phyloP scores from a whole-genome alignment of 2,797 vertebrate species.

The Acanthopagrus latus region DNA sequence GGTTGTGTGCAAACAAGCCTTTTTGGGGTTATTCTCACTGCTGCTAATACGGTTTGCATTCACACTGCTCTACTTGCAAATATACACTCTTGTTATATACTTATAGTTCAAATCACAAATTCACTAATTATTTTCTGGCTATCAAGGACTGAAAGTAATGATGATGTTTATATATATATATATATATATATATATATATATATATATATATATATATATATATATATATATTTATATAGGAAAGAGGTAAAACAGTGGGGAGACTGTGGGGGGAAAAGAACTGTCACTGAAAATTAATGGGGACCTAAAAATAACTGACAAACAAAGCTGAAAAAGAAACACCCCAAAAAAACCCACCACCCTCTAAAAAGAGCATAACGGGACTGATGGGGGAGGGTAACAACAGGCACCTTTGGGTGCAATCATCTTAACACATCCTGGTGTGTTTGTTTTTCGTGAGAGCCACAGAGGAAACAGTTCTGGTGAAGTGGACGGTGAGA shows the following conservation, averaged over 20 bases:
- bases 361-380: constrained; percentile 35
- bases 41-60: not conserved
- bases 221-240: not conserved
- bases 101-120: not conserved
- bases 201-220: no score
- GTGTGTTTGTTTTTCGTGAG: not conserved
- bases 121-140: constrained; percentile 2
- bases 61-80: constrained; percentile 11
- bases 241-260: not conserved
- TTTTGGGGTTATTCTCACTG: constrained; percentile 4
- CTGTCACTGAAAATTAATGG: constrained; percentile 47
- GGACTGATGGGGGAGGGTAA: constrained; percentile 39
- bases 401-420: constrained; percentile 45
- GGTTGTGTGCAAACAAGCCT: constrained; percentile 1
- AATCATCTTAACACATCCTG: constrained; percentile 23
- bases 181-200: no score
- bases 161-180: no score
- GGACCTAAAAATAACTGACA: constrained; percentile 41
- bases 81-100: not conserved
- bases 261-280: not conserved
- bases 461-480: constrained; percentile 17
- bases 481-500: constrained; percentile 33
- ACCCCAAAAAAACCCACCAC: constrained; percentile 5
- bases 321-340: constrained; percentile 10
- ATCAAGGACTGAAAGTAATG: constrained; percentile 10